Percentiles rank a stretch among this genome's conserved stretches.
phyloP scores from a whole-genome alignment of 2,797 vertebrate species.

The Pseudochaenichthys georgianus region DNA sequence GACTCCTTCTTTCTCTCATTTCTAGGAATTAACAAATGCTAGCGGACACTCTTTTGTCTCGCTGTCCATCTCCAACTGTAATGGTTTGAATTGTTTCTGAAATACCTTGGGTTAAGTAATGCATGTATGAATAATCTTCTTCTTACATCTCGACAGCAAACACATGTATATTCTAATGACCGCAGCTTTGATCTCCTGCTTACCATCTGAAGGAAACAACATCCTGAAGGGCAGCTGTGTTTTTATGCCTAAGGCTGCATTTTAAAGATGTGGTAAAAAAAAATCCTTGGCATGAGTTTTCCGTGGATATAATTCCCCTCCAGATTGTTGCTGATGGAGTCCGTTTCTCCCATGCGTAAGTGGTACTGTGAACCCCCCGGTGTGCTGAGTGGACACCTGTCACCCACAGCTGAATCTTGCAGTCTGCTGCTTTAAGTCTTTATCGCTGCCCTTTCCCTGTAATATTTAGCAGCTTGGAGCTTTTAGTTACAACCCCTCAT shows the following conservation, averaged over 20 bases:
- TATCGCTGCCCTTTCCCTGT: constrained; percentile 53
- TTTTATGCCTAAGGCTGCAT: constrained; percentile 16
- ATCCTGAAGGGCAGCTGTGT: neutral
- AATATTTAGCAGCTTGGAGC: constrained; percentile 73
- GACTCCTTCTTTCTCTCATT: neutral
- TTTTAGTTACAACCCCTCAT: constrained; percentile 71
- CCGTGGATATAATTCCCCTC: constrained; percentile 31
- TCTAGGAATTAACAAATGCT: neutral
- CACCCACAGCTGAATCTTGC: constrained; percentile 64
- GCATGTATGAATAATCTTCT: neutral
- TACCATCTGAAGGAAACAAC: constrained; percentile 17
- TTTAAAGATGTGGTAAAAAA: constrained; percentile 17
- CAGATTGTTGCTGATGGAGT: constrained; percentile 40
- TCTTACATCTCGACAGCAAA: constrained; percentile 3
- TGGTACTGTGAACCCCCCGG: constrained; percentile 26
- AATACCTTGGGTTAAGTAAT: no score
- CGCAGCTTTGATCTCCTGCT: constrained; percentile 18
- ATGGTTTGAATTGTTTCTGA: no score
- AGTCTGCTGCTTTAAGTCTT: constrained; percentile 63
- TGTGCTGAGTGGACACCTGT: constrained; percentile 70
- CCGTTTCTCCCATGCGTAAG: constrained; percentile 27
- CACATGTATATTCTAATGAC: neutral
- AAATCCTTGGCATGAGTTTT: constrained; percentile 22
- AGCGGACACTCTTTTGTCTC: neutral
- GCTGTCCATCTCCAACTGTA: neutral